Conservation (phyloP, 2,797 vertebrate genomes). For the Typhlichthys subterraneus region DNA sequence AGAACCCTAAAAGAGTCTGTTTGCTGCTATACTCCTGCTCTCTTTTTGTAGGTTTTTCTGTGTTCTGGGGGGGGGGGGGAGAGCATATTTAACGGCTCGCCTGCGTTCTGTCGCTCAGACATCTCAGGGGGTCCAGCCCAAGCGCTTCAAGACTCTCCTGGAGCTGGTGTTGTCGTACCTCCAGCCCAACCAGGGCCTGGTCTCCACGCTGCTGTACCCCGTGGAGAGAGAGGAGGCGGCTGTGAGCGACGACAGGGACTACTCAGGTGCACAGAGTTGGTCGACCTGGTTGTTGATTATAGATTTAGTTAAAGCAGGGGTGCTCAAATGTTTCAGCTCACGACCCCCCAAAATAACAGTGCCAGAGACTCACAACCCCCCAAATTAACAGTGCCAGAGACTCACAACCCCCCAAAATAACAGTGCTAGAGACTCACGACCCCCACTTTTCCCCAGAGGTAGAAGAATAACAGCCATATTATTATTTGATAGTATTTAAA, state of each 20-base stretch:
- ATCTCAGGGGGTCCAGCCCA: slow-evolving; percentile 92
- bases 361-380: no score
- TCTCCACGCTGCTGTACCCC: slow-evolving; percentile 87
- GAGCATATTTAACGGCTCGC: neutral
- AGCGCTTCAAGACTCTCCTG: slow-evolving; percentile 89
- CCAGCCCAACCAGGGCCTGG: slow-evolving; percentile 93
- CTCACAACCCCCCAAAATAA: no score
- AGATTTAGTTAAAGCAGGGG: no score
- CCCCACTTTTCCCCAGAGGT: no score
- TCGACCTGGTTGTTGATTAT: no score
- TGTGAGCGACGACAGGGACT: slow-evolving; percentile 85
- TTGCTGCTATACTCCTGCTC: slow-evolving; percentile 18
- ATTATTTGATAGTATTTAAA: no score
- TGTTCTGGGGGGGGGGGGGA: no score
- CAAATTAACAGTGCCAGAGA: no score
- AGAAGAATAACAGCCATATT: no score
- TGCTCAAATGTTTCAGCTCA: no score
- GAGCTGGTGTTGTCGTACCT: slow-evolving; percentile 91
- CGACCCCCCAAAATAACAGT: no score
- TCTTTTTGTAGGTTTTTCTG: neutral
- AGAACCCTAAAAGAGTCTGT: neutral
- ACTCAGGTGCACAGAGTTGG: slow-evolving; percentile 80
- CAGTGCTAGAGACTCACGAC: no score
- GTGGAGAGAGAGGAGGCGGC: slow-evolving; percentile 90
- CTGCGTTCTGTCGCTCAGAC: slow-evolving; percentile 75